Evolutionary conservation across 2,888 invertebrate genomes (phyloP).

Genomic region (Troilus luridus): DNA sequence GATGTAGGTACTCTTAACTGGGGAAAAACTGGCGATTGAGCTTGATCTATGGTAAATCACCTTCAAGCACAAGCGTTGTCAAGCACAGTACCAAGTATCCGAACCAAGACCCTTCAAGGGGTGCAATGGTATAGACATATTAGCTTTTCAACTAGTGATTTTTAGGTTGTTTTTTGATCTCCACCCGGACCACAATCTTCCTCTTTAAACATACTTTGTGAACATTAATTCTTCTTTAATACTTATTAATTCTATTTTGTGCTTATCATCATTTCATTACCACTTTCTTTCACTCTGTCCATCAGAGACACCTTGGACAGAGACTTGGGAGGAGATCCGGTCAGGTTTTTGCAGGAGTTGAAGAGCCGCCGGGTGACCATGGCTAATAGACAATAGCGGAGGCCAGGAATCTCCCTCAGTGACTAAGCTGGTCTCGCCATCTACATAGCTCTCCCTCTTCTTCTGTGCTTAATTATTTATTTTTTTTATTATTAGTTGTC

Average conservation of each 20-base stretch:
- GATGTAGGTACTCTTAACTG: too few species aligned
- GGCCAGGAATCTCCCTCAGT: conserved; percentile 24
- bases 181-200: too few species aligned
- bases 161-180: too few species aligned
- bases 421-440: conserved; percentile 35
- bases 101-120: too few species aligned
- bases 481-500: neutral
- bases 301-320: neutral
- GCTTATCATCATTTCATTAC: neutral
- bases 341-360: conserved; percentile 33
- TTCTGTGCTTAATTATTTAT: neutral
- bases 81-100: too few species aligned
- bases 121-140: too few species aligned
- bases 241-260: neutral
- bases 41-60: too few species aligned
- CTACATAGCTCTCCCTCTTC: neutral
- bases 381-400: conserved; percentile 40
- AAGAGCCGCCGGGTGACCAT: conserved; percentile 4
- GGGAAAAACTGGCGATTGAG: too few species aligned
- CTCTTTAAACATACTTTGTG: neutral
- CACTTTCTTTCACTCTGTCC: neutral
- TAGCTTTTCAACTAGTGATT: too few species aligned
- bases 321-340: conserved; percentile 22
- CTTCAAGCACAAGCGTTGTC: too few species aligned
- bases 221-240: neutral